Evolutionary conservation across 2,888 invertebrate genomes (phyloP), one percentile per base, ranked within the genome.

Genomic region (Zonitis immaculata): DNA sequence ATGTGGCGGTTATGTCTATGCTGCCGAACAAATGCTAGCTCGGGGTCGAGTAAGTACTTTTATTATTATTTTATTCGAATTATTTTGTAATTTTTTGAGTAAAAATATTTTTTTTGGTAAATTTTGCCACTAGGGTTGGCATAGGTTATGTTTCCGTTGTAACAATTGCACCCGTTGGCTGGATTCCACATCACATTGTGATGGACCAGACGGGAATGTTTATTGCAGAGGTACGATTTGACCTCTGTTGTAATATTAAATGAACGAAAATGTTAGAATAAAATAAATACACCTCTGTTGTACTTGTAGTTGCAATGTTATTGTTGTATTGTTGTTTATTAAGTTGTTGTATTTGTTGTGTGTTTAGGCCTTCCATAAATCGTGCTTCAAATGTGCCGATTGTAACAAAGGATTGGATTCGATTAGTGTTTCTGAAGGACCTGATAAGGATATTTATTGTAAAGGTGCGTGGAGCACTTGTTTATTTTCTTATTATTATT

Each of bases 371-470:
- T 93, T 91, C 90, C 93, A 93, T 84, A 91, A 80, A 83, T 89
- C 90, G 82, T 94, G 93, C 82, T 94, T 87, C 87, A 93, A 92
- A 82, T 93, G 93, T 82, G 90, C 84, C 76, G 84, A 86, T 69
- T 94, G 93, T 81, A 79, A 81, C 71, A 93, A 91, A 82, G 82
- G 89, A 74, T 83, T 94, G 82, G 92, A 94, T 81, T 93, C 93
- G 65, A 85, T 89, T 73, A 89, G 88, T 80, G 91, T 90, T 81
- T 92, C 92, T 78, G 94, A 93, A 79, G 95, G 91, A 72, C 89
- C 95, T 70, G 93, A 95, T 77, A 91, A 90, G 82, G 91, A 95
- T 76, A 91, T 95, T 81, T 96, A 93, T 82, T 96, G 96, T 82
- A 95, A 91, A 89, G 91, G 93, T 91, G 82, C 73, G 83, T 82